A percentile compares a stretch with the other conserved stretches of the same genome.
Evolutionary conservation across 2,797 vertebrate species (phyloP).

Genomic region (Triplophysa bombifrons): DNA sequence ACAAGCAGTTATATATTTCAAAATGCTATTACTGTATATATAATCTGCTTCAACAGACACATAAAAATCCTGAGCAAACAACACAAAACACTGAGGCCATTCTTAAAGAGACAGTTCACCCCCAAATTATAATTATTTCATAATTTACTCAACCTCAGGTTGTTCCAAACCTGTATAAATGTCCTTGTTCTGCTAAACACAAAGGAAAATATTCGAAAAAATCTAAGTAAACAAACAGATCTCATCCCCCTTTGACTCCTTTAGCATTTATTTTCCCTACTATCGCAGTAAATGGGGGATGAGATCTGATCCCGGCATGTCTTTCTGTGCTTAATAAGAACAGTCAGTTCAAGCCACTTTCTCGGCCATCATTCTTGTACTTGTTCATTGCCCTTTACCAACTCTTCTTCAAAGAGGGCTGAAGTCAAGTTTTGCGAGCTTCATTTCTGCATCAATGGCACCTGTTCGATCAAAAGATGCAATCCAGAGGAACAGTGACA

Average conservation of each 20-base stretch:
- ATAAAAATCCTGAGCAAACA: background rate
- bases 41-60: background rate
- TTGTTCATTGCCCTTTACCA: constrained; percentile 41
- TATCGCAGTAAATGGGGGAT: too few relatives aligned
- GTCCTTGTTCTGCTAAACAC: too few relatives aligned
- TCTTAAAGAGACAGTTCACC: background rate
- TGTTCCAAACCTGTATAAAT: too few relatives aligned
- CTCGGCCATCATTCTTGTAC: constrained; percentile 48
- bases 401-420: constrained; percentile 44
- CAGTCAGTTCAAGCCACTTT: background rate
- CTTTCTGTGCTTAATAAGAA: background rate
- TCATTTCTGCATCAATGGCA: constrained; percentile 51
- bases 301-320: background rate
- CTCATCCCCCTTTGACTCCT: too few relatives aligned
- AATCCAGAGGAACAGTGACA: constrained; percentile 14
- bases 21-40: too few relatives aligned
- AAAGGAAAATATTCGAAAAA: too few relatives aligned
- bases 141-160: too few relatives aligned
- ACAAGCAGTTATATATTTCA: too few relatives aligned
- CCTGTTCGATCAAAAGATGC: constrained; percentile 15
- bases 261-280: too few relatives aligned
- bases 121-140: too few relatives aligned
- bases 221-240: too few relatives aligned
- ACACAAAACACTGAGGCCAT: background rate
- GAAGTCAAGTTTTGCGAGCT: constrained; percentile 35